Evolutionary conservation across 2,888 invertebrate genomes (phyloP).

Genomic region (Tyria jacobaeae): DNA sequence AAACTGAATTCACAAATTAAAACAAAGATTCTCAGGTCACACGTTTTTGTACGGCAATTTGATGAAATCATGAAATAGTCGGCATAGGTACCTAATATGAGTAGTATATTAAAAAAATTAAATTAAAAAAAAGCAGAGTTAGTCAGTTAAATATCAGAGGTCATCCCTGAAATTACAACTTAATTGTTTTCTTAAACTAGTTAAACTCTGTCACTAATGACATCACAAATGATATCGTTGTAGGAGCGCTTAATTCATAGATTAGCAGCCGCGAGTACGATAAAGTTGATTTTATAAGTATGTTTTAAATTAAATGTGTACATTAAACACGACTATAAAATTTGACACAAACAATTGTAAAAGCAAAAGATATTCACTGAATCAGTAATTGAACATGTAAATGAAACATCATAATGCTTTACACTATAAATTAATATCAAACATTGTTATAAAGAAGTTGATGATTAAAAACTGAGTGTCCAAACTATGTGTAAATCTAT

Average conservation of each 20-base stretch:
- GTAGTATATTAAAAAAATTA: no score
- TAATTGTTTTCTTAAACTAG: no score
- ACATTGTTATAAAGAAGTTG: neutral
- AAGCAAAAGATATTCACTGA: no score
- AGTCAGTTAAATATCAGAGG: neutral
- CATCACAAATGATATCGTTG: constrained; percentile 21
- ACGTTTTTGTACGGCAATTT: constrained; percentile 8
- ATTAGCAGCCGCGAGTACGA: constrained; percentile 14
- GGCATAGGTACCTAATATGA: neutral
- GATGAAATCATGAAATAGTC: neutral
- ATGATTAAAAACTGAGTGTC: neutral
- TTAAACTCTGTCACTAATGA: constrained; percentile 16
- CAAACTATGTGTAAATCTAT: constrained; percentile 6
- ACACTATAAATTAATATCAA: no score
- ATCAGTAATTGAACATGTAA: no score
- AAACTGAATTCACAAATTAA: neutral
- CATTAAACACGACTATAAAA: neutral
- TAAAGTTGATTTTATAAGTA: constrained; percentile 8
- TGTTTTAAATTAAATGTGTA: constrained; percentile 6
- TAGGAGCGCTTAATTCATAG: constrained; percentile 15
- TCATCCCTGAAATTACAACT: no score
- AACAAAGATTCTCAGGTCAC: constrained; percentile 8
- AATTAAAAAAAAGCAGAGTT: no score
- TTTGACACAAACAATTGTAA: neutral
- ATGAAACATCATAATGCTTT: neutral